Percentiles rank a stretch among this genome's conserved stretches.
phyloP scores from a whole-genome alignment of 1,140 invertebrate species.

The Hylyphantes graminicola region DNA sequence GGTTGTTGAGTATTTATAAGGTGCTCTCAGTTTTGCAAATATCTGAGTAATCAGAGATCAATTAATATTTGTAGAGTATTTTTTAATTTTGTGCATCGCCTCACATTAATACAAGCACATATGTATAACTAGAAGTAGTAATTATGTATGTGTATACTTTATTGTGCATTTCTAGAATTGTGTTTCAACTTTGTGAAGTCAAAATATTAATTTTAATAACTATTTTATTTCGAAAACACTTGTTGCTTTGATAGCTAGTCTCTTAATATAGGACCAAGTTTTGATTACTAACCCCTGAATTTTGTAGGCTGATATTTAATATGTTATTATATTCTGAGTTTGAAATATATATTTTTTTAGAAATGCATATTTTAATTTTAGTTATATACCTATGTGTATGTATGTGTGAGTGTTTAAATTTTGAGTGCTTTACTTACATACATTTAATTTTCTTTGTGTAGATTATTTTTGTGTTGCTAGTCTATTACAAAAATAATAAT shows the following conservation, averaged over 20 bases:
- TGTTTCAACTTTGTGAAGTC: too few species aligned
- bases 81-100: background rate
- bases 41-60: constrained; percentile 17
- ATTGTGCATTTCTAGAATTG: too few species aligned
- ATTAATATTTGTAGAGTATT: constrained; percentile 9
- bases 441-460: constrained; percentile 5
- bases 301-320: background rate
- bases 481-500: background rate
- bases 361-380: background rate
- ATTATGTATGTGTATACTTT: too few species aligned
- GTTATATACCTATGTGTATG: constrained; percentile 16
- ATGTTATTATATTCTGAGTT: background rate
- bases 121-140: background rate
- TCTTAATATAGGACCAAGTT: background rate
- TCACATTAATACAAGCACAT: constrained; percentile 22
- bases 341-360: background rate
- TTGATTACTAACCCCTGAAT: background rate
- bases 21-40: background rate
- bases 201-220: too few species aligned
- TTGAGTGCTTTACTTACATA: background rate
- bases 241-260: background rate
- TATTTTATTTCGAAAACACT: too few species aligned
- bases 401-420: constrained; percentile 23
- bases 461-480: constrained; percentile 26
- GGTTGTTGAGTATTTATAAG: background rate